Conservation (phyloP, 2,888 invertebrate genomes). For the Gerris lacustris region DNA sequence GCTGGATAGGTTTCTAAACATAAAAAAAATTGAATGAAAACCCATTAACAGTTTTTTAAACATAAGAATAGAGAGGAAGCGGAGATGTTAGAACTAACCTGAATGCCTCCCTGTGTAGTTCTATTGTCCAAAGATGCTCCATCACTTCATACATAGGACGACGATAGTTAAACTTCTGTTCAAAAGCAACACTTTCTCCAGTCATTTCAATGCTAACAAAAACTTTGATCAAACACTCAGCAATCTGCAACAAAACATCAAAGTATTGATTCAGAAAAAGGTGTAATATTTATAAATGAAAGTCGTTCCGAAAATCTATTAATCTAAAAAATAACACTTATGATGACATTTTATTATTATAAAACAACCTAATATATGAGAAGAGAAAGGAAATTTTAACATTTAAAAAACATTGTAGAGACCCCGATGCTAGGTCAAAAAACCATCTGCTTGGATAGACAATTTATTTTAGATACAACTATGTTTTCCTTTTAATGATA, state of each 20-base stretch:
- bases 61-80: background rate
- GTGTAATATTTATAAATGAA: background rate
- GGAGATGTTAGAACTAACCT: constrained; percentile 42
- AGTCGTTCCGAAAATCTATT: background rate
- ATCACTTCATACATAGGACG: constrained; percentile 89
- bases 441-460: too few species aligned
- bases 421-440: too few species aligned
- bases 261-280: constrained; percentile 6
- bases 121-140: constrained; percentile 77
- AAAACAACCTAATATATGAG: too few species aligned
- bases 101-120: constrained; percentile 63
- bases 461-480: too few species aligned
- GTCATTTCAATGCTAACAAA: constrained; percentile 98
- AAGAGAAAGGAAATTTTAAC: too few species aligned
- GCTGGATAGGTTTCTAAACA: constrained; percentile 52
- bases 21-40: constrained; percentile 12
- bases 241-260: constrained; percentile 45
- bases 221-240: constrained; percentile 69
- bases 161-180: constrained; percentile 92
- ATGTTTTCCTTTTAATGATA: too few species aligned
- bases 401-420: too few species aligned
- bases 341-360: background rate
- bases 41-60: constrained; percentile 1
- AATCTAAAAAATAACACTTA: background rate
- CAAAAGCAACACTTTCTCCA: constrained; percentile 87